These are phyloP conservation scores for Psilopogon haemacephalus DNA, from an alignment of 2,113 vertebrate species.

Conservation along the genomic window DNA sequence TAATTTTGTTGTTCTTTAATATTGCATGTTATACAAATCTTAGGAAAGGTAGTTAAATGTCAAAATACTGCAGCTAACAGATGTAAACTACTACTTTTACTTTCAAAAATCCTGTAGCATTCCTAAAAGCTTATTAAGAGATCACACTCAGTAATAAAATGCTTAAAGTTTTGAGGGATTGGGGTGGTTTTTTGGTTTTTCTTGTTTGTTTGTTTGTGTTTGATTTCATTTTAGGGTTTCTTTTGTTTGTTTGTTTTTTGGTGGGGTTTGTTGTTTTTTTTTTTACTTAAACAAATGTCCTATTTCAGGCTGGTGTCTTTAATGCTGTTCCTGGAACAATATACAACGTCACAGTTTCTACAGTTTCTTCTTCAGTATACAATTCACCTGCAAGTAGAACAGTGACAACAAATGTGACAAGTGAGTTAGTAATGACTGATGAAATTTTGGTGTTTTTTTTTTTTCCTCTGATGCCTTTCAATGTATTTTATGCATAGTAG, in stretches of 20 bases:
- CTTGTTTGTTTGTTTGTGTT: too few species aligned
- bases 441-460: background rate
- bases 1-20: constrained; percentile 39
- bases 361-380: constrained; percentile 83
- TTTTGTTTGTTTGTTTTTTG: background rate
- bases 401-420: constrained; percentile 81
- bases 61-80: background rate
- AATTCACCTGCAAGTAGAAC: constrained; percentile 88
- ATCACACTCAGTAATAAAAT: background rate
- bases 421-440: constrained; percentile 75
- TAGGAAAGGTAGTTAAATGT: background rate
- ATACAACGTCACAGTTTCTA: constrained; percentile 81
- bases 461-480: background rate
- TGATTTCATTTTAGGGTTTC: too few species aligned
- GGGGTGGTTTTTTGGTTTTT: too few species aligned
- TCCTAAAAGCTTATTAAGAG: background rate
- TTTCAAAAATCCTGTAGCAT: background rate
- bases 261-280: background rate
- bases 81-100: background rate
- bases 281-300: background rate
- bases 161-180: background rate
- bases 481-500: background rate
- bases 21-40: background rate
- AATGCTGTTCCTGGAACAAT: constrained; percentile 77
- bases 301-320: constrained; percentile 82